These are phyloP conservation scores for Xestia c-nigrum DNA, from an alignment of 2,888 invertebrate genomes.

Conservation along the genomic window DNA sequence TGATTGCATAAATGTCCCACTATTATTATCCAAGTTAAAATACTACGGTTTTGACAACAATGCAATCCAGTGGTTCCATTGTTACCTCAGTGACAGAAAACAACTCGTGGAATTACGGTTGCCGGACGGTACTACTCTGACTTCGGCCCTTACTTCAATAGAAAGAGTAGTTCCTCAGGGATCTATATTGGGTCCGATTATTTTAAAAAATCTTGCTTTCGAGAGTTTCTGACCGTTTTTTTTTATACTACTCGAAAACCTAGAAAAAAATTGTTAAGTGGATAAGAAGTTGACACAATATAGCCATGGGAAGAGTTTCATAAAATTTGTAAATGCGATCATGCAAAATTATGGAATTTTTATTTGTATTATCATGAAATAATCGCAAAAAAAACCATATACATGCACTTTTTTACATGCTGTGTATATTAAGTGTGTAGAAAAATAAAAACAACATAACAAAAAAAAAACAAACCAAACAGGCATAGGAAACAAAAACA, in stretches of 20 bases:
- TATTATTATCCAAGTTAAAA: no score
- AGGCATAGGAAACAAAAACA: conserved; percentile 73
- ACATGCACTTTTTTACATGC: conserved; percentile 20
- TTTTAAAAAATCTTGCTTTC: no score
- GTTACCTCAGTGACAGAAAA: no score
- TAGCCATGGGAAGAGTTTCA: not conserved
- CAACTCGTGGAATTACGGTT: no score
- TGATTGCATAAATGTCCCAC: no score
- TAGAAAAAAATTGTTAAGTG: not conserved
- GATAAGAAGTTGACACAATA: not conserved
- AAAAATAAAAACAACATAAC: not conserved
- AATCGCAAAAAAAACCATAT: not conserved
- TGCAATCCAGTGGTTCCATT: no score
- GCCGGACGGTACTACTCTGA: no score
- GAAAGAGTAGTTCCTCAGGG: no score
- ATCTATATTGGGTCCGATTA: no score
- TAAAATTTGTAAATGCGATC: not conserved
- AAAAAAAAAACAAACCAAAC: conserved; percentile 8
- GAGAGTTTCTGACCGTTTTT: no score
- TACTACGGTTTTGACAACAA: no score
- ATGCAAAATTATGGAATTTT: not conserved
- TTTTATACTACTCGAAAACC: not conserved
- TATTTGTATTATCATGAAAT: not conserved
- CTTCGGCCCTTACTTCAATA: no score
- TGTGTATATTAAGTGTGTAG: not conserved